phyloP scores from a whole-genome alignment of 2,113 vertebrate species.

The Solea solea region DNA sequence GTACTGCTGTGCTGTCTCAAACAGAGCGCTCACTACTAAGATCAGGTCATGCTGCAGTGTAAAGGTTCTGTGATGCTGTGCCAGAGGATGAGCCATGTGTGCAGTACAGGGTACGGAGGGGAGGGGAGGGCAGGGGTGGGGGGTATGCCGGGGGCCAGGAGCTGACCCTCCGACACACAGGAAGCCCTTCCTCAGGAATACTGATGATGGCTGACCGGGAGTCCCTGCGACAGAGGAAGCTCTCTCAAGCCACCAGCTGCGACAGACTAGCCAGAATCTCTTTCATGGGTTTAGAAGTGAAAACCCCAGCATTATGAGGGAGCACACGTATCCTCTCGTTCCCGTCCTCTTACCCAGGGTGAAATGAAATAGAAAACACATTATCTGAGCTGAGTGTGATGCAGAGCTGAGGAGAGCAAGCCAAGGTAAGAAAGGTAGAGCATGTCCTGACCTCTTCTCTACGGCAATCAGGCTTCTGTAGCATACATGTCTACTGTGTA shows the following conservation, averaged over 20 bases:
- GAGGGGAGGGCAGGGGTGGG: constrained; percentile 3
- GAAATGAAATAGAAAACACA: constrained; percentile 74
- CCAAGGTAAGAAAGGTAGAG: constrained; percentile 54
- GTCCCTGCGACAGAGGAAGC: constrained; percentile 79
- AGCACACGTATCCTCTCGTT: constrained; percentile 54
- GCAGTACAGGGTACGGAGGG: constrained; percentile 45
- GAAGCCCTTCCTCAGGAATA: constrained; percentile 82
- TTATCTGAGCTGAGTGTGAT: constrained; percentile 60
- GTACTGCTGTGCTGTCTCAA: constrained; percentile 35
- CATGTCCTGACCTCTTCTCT: constrained; percentile 24
- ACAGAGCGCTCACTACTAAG: constrained; percentile 51
- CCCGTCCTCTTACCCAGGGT: constrained; percentile 51
- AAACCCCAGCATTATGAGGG: constrained; percentile 73
- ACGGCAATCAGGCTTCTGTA: constrained; percentile 44
- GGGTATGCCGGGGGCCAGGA: constrained; percentile 43
- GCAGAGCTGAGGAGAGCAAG: constrained; percentile 39
- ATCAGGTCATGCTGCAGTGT: constrained; percentile 41
- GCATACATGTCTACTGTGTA: constrained; percentile 32
- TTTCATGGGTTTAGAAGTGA: constrained; percentile 71
- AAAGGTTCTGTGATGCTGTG: constrained; percentile 72
- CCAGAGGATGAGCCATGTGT: constrained; percentile 76
- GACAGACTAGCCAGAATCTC: constrained; percentile 75
- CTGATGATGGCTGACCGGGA: constrained; percentile 75
- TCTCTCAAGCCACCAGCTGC: constrained; percentile 83
- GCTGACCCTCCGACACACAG: constrained; percentile 73